phyloP scores from a whole-genome alignment of 2,113 vertebrate species.

The Paradoxurus hermaphroditus region DNA sequence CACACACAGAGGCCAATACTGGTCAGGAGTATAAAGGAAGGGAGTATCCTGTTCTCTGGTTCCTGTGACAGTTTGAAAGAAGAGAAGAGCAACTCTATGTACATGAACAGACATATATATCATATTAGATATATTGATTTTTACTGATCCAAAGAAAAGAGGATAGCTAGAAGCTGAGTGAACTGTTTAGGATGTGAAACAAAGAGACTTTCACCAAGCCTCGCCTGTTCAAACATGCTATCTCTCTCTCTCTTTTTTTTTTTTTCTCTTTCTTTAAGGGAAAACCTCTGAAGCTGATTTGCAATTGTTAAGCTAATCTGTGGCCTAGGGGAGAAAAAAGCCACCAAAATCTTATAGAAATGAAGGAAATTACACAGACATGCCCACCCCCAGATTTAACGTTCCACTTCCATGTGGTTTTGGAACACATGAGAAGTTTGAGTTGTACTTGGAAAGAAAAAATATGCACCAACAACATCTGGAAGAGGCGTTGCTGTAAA shows the following conservation, averaged over 20 bases:
- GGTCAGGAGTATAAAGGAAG: background rate
- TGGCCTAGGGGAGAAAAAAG: conserved; percentile 64
- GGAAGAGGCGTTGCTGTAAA: conserved; percentile 57
- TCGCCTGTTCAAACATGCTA: conserved; percentile 63
- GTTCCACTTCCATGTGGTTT: conserved; percentile 81
- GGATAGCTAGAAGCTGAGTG: background rate
- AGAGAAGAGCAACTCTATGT: background rate
- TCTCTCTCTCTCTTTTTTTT: conserved; percentile 27
- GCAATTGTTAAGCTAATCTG: conserved; percentile 81
- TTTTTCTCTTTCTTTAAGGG: background rate
- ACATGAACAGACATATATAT: background rate
- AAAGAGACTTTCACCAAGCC: conserved; percentile 45
- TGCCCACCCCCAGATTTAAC: conserved; percentile 82
- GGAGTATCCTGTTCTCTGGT: background rate
- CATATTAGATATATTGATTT: background rate
- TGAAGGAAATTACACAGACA: conserved; percentile 82
- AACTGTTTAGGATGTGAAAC: conserved; percentile 35
- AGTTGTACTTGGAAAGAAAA: conserved; percentile 73
- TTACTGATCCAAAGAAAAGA: background rate
- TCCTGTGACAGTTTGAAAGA: background rate
- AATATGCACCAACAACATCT: conserved; percentile 69
- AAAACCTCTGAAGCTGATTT: conserved; percentile 75
- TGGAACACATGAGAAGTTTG: conserved; percentile 70
- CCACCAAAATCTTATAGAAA: conserved; percentile 68
- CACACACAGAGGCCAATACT: background rate